Percentiles rank a stretch among this genome's conserved stretches.
These are phyloP conservation scores for Platycheirus albimanus DNA, from an alignment of 2,888 invertebrate species.

Conservation along the genomic window DNA sequence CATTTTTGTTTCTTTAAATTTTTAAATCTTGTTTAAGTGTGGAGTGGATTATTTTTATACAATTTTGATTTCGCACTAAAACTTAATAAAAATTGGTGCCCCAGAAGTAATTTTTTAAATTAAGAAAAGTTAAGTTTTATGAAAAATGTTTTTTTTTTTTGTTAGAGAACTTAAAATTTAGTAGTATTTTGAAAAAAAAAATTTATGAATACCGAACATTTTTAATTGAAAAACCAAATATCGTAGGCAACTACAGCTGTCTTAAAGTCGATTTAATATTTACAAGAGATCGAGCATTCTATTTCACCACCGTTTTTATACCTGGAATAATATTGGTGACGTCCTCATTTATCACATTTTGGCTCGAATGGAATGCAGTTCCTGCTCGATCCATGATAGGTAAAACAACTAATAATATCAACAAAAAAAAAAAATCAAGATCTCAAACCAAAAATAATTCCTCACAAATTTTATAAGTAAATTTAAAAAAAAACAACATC, in stretches of 20 bases:
- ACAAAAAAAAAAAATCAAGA: slow-evolving; percentile 51
- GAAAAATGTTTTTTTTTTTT: too few species aligned
- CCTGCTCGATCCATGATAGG: slow-evolving; percentile 98
- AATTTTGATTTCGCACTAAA: too few species aligned
- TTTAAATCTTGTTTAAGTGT: too few species aligned
- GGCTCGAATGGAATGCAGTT: slow-evolving; percentile 98
- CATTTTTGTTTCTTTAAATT: too few species aligned
- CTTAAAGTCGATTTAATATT: slow-evolving; percentile 96
- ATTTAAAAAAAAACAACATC: slow-evolving; percentile 18
- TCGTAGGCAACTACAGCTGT: slow-evolving; percentile 97
- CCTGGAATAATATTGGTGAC: slow-evolving; percentile 98
- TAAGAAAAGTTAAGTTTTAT: background rate
- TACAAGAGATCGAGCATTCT: slow-evolving; percentile 97
- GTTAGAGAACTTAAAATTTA: too few species aligned
- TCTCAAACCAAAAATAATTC: slow-evolving; percentile 43
- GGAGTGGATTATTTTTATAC: too few species aligned
- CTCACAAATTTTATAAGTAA: slow-evolving; percentile 45
- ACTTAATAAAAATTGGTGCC: too few species aligned
- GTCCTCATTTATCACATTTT: slow-evolving; percentile 98
- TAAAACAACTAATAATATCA: slow-evolving; percentile 81
- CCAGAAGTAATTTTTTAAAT: too few species aligned
- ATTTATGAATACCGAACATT: too few species aligned
- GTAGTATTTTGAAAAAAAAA: background rate
- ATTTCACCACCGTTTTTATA: slow-evolving; percentile 98
- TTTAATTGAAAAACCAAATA: slow-evolving; percentile 57